A percentile compares a stretch with the other conserved stretches of the same genome.
Evolutionary conservation across 2,797 vertebrate species (phyloP).

Genomic region (Dallia pectoralis): DNA sequence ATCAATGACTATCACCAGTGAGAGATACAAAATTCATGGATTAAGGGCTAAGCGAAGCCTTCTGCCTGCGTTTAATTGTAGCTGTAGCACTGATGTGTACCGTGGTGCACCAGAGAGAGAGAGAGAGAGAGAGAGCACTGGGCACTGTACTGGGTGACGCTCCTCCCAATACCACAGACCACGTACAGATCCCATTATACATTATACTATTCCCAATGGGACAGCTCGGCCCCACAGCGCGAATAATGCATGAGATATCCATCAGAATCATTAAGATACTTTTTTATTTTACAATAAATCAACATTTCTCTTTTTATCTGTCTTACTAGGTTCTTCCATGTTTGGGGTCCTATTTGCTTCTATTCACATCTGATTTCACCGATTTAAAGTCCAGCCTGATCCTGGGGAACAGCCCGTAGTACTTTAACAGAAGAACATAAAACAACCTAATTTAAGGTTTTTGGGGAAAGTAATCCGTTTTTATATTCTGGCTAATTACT

Average conservation of each 20-base stretch:
- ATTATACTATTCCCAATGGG: slow-evolving; percentile 65
- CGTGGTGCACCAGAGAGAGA: slow-evolving; percentile 33
- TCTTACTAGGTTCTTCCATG: not conserved
- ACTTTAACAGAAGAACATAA: not conserved
- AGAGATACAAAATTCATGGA: slow-evolving; percentile 53
- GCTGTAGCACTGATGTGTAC: slow-evolving; percentile 22
- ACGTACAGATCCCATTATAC: slow-evolving; percentile 65
- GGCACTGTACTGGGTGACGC: slow-evolving; percentile 42
- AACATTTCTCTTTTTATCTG: not conserved
- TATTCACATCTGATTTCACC: not conserved
- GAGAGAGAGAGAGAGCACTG: slow-evolving; percentile 15
- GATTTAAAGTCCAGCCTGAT: not conserved
- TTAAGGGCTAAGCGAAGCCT: slow-evolving; percentile 58
- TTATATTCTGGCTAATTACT: not conserved
- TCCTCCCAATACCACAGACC: slow-evolving; percentile 61
- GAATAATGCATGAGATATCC: slow-evolving; percentile 31
- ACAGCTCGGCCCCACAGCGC: slow-evolving; percentile 52
- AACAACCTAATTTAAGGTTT: not conserved
- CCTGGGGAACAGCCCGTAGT: not conserved
- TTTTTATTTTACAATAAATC: not conserved
- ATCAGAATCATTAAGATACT: not conserved
- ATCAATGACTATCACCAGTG: slow-evolving; percentile 51
- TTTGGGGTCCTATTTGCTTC: not conserved
- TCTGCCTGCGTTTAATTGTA: slow-evolving; percentile 38
- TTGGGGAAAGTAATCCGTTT: not conserved